A percentile compares a stretch with the other conserved stretches of the same genome.
phyloP scores from a whole-genome alignment of 2,888 invertebrate species.

The Anthrax anthrax region DNA sequence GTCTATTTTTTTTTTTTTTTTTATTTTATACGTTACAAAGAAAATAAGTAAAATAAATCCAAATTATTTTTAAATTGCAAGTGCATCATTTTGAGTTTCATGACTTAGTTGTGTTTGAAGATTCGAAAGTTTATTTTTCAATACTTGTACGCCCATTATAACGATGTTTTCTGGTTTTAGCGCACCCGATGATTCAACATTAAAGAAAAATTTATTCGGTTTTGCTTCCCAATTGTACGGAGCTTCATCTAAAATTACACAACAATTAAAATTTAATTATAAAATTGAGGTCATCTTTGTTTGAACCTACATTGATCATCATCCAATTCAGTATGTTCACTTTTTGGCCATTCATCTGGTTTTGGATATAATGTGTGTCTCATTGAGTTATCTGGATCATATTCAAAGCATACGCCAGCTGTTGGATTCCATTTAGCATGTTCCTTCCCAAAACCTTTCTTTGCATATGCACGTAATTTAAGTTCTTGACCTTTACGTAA shows the following conservation, averaged over 20 bases:
- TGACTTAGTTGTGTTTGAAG: constrained; percentile 84
- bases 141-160: constrained; percentile 78
- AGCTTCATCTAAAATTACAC: constrained; percentile 53
- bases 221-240: constrained; percentile 88
- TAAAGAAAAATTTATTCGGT: constrained; percentile 93
- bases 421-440: constrained; percentile 99
- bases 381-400: constrained; percentile 97
- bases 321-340: constrained; percentile 87
- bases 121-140: constrained; percentile 92
- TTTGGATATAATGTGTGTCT: constrained; percentile 90
- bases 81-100: constrained; percentile 70
- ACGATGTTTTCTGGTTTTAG: constrained; percentile 95
- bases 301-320: constrained; percentile 63
- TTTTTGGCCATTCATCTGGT: constrained; percentile 98
- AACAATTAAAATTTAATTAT: not conserved
- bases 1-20: not conserved
- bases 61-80: constrained; percentile 36
- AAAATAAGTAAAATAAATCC: not conserved
- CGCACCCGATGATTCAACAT: constrained; percentile 91
- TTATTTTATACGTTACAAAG: not conserved
- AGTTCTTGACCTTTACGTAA: constrained; percentile 77
- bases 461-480: constrained; percentile 88
- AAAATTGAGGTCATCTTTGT: not conserved
- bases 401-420: constrained; percentile 95
- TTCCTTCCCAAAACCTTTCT: constrained; percentile 82